Evolutionary conservation across 2,797 vertebrate genomes (phyloP).

Genomic region (Premnoplex brunnescens): DNA sequence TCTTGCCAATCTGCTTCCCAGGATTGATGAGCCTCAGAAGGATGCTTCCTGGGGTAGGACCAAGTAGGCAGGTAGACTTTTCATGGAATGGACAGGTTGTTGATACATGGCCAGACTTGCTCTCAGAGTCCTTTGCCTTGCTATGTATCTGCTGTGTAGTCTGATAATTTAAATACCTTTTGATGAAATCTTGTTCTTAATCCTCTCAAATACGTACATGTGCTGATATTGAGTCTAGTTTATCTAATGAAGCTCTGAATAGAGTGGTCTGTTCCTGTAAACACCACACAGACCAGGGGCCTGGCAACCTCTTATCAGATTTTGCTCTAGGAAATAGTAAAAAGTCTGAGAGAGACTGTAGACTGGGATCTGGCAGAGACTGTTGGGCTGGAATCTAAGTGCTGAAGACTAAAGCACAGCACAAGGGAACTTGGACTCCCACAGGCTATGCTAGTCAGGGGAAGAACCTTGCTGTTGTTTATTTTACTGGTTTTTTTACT

Average conservation of each 20-base stretch:
- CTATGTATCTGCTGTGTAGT: not conserved
- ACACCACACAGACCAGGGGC: not conserved
- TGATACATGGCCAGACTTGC: not conserved
- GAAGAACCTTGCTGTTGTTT: not conserved
- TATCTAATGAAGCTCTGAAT: not conserved
- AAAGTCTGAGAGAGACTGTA: not conserved
- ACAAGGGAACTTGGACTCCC: not conserved
- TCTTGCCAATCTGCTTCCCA: not conserved
- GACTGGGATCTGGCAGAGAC: not conserved
- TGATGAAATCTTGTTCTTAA: not conserved
- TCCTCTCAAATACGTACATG: not conserved
- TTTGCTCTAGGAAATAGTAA: not conserved
- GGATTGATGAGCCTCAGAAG: fast-evolving
- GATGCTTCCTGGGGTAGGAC: not conserved
- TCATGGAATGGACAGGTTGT: not conserved
- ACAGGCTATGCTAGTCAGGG: not conserved
- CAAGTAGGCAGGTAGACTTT: not conserved
- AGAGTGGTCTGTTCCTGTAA: not conserved
- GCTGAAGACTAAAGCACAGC: not conserved
- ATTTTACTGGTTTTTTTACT: not conserved
- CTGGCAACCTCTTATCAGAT: not conserved
- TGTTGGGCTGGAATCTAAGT: not conserved
- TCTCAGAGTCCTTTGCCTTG: not conserved
- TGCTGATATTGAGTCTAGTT: not conserved
- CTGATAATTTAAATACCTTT: not conserved